Base-by-base conservation (phyloP, 2,888 invertebrate species). In the Catocala fraxini region DNA sequence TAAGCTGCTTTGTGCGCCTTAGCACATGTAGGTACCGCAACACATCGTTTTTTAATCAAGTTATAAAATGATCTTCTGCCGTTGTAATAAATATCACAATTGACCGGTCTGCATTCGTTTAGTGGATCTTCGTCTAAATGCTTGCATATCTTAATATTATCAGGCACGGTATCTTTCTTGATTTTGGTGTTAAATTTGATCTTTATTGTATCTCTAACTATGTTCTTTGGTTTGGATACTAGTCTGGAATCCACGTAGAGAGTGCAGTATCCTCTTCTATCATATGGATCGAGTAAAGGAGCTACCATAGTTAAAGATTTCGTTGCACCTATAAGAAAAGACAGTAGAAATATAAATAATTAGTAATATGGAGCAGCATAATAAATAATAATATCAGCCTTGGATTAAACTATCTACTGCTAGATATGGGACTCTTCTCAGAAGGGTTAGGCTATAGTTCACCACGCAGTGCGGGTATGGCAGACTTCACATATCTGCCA, bases 1-100 rank as follows among this genome's bases (percentile, higher is more conserved):
- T 89, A 91, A 25, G 90, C 68, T 7, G 73, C 57, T 34, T 70
- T 74, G 2, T 80, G 77, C 10, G 78, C 46, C 39, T 85, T 85
- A 25, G 64, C 6, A 68, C 91, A 92, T 4, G 54, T 35, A 0
- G 91, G 89, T 39, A 77, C 65, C 39, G 74, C 61, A 0, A 77
- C 58, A 45, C 93, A 93, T 57, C 84, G 79, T 63, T 84, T 87
- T 3, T 71, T 61, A 13, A 73, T 75, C 15, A 61, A 75, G 72
- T 80, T 81, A 53, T 74, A 91, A 77, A 81, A 80, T 0, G 89
- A 74, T 52, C 77, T 89, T 53, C 76, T 81, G 0, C 87, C 89
- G 59, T 93, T 93, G 65, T 93, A 92, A 82, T 82, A 79, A 4
- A 70, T 67, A 10, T 91, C 92, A 77, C 93, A 93, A 56, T 89